These are phyloP conservation scores for Eubasilissa splendida DNA, from an alignment of 2,888 invertebrate genomes.

Conservation along the genomic window DNA sequence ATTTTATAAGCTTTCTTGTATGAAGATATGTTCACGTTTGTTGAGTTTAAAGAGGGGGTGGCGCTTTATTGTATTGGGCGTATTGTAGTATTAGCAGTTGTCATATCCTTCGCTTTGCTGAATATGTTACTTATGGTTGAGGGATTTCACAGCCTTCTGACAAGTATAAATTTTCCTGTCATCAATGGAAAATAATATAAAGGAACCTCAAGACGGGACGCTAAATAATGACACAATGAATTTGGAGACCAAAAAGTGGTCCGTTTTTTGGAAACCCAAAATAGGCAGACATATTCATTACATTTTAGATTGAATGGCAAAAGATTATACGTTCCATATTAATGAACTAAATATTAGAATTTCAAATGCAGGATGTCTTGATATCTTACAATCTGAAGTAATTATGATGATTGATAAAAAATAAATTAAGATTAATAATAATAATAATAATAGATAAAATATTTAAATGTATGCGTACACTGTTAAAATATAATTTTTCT, in stretches of 20 bases:
- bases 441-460: too few relatives aligned
- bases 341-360: too few relatives aligned
- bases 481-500: too few relatives aligned
- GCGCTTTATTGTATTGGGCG: constrained; percentile 49
- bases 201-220: constrained; percentile 2
- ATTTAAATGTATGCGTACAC: too few relatives aligned
- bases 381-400: too few relatives aligned
- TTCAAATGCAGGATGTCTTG: too few relatives aligned
- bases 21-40: constrained; percentile 18
- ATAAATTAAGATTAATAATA: too few relatives aligned
- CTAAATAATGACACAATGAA: constrained; percentile 9
- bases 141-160: constrained; percentile 23
- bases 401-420: too few relatives aligned
- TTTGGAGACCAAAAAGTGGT: neutral
- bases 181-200: constrained; percentile 2
- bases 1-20: neutral
- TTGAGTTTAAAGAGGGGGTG: constrained; percentile 35
- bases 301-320: too few relatives aligned
- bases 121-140: constrained; percentile 44
- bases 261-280: too few relatives aligned
- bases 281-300: too few relatives aligned
- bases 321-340: too few relatives aligned
- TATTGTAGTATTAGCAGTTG: constrained; percentile 53
- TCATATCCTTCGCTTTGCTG: constrained; percentile 43
- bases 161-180: constrained; percentile 12